phyloP scores from a whole-genome alignment of 2,888 invertebrate species.

The Cyclophora albipunctata region DNA sequence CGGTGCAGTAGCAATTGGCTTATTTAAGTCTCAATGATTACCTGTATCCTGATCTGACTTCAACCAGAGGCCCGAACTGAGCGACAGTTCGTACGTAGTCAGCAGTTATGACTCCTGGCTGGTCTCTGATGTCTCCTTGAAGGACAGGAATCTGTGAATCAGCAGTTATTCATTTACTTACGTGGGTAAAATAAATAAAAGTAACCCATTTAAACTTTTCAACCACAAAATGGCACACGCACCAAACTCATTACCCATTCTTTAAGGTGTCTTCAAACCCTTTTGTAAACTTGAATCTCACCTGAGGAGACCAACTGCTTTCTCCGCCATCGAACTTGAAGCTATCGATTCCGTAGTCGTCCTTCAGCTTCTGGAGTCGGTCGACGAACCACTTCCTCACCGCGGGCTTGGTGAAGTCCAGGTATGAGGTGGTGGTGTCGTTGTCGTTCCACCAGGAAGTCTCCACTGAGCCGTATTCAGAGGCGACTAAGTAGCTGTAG shows the following conservation, averaged over 20 bases:
- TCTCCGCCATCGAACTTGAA: constrained; percentile 91
- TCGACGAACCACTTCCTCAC: constrained; percentile 78
- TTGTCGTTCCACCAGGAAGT: constrained; percentile 74
- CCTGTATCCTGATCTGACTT: constrained; percentile 60
- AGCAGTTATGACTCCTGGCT: constrained; percentile 73
- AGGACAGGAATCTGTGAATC: constrained; percentile 50
- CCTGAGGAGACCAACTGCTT: constrained; percentile 78
- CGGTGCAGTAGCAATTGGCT: too few species aligned
- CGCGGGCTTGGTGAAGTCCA: constrained; percentile 82
- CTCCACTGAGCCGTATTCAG: constrained; percentile 59
- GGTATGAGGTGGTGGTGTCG: constrained; percentile 68
- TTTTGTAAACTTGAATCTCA: constrained; percentile 19
- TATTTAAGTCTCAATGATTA: constrained; percentile 13
- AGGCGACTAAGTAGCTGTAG: constrained; percentile 61
- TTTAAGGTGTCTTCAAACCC: too few species aligned
- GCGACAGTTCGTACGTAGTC: constrained; percentile 75
- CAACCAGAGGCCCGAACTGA: constrained; percentile 77
- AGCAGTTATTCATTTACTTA: too few species aligned
- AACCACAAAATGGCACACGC: too few species aligned
- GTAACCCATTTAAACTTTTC: neutral
- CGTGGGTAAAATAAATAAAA: neutral
- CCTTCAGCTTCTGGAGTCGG: constrained; percentile 68
- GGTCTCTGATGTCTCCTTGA: constrained; percentile 49
- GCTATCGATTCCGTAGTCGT: constrained; percentile 79
- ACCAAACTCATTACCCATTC: too few species aligned